Conservation (phyloP, 1,140 invertebrate genomes). For the Tetramorium simillimum region DNA sequence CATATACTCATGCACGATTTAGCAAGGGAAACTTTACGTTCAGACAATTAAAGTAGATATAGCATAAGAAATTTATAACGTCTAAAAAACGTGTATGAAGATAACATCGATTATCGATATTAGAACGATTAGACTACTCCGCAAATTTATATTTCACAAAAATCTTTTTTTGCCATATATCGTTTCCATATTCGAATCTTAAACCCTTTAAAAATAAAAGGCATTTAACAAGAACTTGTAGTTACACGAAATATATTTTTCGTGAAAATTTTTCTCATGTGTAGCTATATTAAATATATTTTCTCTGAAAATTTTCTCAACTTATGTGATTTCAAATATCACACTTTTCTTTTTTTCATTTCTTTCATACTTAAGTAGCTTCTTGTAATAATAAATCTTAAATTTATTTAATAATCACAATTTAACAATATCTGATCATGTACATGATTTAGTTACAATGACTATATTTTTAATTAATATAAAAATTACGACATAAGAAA, state of each 20-base stretch:
- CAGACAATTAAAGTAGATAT: conserved; percentile 37
- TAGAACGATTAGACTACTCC: neutral
- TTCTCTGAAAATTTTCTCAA: neutral
- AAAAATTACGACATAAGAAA: neutral
- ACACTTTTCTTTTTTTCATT: neutral
- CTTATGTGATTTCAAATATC: neutral
- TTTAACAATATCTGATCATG: neutral
- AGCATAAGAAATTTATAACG: conserved; percentile 32
- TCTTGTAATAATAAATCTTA: neutral
- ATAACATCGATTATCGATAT: conserved; percentile 4
- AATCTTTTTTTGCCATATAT: conserved; percentile 3
- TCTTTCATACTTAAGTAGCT: neutral
- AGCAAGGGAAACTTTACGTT: conserved; percentile 12
- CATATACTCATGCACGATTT: conserved; percentile 29
- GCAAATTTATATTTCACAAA: neutral
- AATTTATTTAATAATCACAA: neutral
- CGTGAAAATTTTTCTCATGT: neutral
- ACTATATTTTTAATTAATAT: neutral
- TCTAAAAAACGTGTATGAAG: conserved; percentile 48
- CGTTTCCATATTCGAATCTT: neutral
- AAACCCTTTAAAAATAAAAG: conserved; percentile 6
- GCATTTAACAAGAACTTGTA: neutral
- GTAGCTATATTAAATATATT: neutral
- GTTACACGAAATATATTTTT: neutral
- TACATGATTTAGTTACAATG: neutral